Percentiles rank a stretch among this genome's conserved stretches.
These are phyloP conservation scores for Anser cygnoides DNA, from an alignment of 2,113 vertebrate genomes.

Conservation along the genomic window DNA sequence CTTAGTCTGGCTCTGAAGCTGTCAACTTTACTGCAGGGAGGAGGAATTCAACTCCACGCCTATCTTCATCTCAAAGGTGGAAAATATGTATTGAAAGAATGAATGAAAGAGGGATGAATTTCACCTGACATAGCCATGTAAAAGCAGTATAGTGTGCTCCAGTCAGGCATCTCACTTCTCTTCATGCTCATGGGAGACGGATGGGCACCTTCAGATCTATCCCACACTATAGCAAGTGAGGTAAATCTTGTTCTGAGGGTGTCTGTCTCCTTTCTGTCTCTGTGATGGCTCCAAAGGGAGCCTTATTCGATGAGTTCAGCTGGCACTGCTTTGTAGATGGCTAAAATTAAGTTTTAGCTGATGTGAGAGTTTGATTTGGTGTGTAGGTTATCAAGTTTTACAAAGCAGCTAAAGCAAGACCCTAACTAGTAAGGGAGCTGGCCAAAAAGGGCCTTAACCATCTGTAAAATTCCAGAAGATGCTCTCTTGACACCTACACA, in stretches of 20 bases:
- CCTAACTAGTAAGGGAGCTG: not conserved
- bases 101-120: not conserved
- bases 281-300: not conserved
- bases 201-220: not conserved
- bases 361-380: not conserved
- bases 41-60: not conserved
- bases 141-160: not conserved
- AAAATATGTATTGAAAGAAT: not conserved
- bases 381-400: not conserved
- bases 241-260: not conserved
- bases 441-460: not conserved
- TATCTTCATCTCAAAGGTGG: not conserved
- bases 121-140: not conserved
- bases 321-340: not conserved
- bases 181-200: not conserved
- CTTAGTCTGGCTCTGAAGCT: not conserved
- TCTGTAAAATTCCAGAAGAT: not conserved
- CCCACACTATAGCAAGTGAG: not conserved
- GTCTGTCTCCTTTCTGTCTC: not conserved
- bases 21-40: not conserved
- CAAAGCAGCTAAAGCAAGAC: not conserved
- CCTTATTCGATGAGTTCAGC: fast-evolving
- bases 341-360: not conserved
- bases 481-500: not conserved
- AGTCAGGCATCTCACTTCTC: not conserved